Evolutionary conservation across 2,888 invertebrate species (phyloP), one percentile per base, ranked within the genome.

Genomic region (Ypsolopha scabrella): DNA sequence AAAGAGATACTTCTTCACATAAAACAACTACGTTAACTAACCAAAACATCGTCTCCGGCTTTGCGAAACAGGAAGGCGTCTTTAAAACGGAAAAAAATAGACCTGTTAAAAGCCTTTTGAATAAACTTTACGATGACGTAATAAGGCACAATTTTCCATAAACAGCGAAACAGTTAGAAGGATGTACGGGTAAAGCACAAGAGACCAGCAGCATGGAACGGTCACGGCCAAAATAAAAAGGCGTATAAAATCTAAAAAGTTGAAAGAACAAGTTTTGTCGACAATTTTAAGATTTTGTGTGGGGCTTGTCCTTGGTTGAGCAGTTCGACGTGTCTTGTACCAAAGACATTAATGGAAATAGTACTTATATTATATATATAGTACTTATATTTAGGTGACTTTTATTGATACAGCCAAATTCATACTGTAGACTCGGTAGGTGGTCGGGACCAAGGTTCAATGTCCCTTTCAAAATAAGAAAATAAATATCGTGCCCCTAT

Each of bases 141-240:
- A 24, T 24, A 24, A 24, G 24, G 4, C 24, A 24, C 24, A 24
- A 24, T 24, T 24, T 24, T 24, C 24, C 24, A 11, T 9, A 33
- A 11, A 6, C 6, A 6, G 35, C 36, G 41, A 41, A 13, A 14
- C 7, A 9, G 38, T 41, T 14, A 34, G 44, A 50, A 50, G 14
- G 41, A 50, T 50, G 50, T 46, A 48, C 48, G 14, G 48, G 13
- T 44, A 48, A 10, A 38, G 48, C 48, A 48, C 51, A 39, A 13
- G 48, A 35, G 43, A 41, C 35, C 44, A 13, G 41, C 24, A 41
- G 41, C 13, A 14, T 47, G 51, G 41, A 51, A 47, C 51, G 51
- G 51, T 47, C 47, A 51, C 47, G 51, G 51, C 47, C 47, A 47
- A 44, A 47, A 24, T 43, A 41, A 50, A 41, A 37, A 14, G 45